Evolutionary conservation across 2,797 vertebrate species (phyloP).

Genomic region (Ibycter americanus): DNA sequence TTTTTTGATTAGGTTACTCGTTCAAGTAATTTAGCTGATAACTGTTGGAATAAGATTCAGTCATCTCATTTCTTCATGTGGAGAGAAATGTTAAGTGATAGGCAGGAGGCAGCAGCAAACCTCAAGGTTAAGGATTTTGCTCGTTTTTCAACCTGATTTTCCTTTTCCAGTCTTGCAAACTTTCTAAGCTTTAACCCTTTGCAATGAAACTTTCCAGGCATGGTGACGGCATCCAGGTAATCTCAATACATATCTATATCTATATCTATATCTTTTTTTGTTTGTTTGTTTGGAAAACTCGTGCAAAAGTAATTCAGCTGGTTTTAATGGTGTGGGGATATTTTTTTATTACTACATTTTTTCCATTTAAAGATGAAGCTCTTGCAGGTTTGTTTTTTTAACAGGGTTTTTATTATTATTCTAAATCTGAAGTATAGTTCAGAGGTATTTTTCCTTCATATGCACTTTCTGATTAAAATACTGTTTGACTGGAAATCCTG

Average conservation of each 20-base stretch:
- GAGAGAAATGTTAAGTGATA: not conserved
- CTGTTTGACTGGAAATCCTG: not conserved
- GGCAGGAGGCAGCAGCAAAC: not conserved
- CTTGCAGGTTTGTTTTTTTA: not conserved
- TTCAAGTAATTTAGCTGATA: not conserved
- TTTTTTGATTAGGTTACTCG: not conserved
- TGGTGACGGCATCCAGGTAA: conserved; percentile 40
- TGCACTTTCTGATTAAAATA: not conserved
- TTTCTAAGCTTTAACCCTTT: conserved; percentile 49
- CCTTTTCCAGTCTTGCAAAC: conserved; percentile 39
- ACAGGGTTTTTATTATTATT: not conserved
- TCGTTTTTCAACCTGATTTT: not conserved
- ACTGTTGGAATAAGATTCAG: not conserved
- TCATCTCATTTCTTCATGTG: not conserved
- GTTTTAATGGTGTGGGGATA: not conserved
- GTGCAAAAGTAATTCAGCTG: not conserved
- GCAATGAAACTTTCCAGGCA: conserved; percentile 19
- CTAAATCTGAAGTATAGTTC: not conserved
- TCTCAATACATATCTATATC: not conserved
- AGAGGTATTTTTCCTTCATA: not conserved
- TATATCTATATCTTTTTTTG: not conserved
- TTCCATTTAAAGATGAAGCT: not conserved
- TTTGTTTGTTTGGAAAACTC: not conserved
- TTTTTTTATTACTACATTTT: not conserved
- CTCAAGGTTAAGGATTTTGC: not conserved